Evolutionary conservation across 1,140 invertebrate species (phyloP), one percentile per base, ranked within the genome.

Genomic region (Drosophila parvula): DNA sequence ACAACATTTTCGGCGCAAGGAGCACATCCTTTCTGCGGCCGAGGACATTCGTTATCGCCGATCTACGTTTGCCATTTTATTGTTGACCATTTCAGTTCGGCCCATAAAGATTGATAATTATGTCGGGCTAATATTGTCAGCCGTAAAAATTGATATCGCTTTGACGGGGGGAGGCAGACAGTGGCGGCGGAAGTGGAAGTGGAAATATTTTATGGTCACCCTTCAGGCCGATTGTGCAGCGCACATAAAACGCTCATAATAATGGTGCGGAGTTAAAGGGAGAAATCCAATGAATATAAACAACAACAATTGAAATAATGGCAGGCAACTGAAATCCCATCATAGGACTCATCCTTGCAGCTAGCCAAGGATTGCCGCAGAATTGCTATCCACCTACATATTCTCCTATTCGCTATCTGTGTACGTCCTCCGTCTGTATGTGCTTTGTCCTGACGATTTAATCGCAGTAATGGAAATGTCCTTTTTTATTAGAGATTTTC

Each of bases 391-490:
- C 55, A 32, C 34, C 45, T 50, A 64, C 41, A 30, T 58, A 18
- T 61, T 43, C 47, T 56, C 40, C 45, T 41, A 32, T 36, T 82
- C 45, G 38, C 40, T 48, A 60, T 59, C 47, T 40, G 22, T 38
- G 16, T 36, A 16, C 12, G 43, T 40, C 56, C 38, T 30, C 40
- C 38, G 5, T 32, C 58, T 22, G 55, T 38, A 12, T 73, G 67
- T 47, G 53, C 70, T 74, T 74, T 74, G 71, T 74, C 32, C 58
- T 71, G 45, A 80, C 84, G 80, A 89, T 84, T 89, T 89, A 89
- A 89, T 89, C 84, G 84, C 65, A 64, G 78, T 89, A 89, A 89
- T 89, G 84, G 84, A 89, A 89, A 89, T 80, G 80, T 88, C 84
- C 56, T 82, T 86, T 81, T 83, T 85, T 85, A 85, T 85, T 81